Conservation (phyloP, 92 coral and sea anemone species). For the Montipora capitata region DNA sequence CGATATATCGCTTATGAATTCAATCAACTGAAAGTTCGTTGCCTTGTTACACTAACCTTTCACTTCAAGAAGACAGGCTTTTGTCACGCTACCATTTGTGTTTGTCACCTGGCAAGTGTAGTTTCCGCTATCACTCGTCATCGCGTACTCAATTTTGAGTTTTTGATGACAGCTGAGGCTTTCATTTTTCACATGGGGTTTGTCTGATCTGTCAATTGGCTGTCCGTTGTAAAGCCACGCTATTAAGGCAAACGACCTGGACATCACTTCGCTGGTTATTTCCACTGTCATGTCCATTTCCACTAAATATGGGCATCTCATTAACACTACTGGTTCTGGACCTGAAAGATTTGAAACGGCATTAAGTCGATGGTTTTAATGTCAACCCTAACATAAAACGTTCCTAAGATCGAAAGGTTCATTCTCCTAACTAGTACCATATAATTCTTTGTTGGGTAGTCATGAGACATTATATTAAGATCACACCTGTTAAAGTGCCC, state of each 20-base stretch:
- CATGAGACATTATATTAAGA: too few relatives aligned
- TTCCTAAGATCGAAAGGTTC: too few relatives aligned
- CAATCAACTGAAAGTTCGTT: too few relatives aligned
- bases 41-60: not conserved
- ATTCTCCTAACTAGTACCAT: too few relatives aligned
- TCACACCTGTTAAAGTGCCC: too few relatives aligned
- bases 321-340: not conserved
- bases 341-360: not conserved
- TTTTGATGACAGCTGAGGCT: slow-evolving; percentile 12
- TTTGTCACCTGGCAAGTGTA: slow-evolving; percentile 34
- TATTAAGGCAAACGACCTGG: slow-evolving; percentile 12
- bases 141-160: slow-evolving; percentile 16
- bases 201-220: not conserved
- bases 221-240: slow-evolving; percentile 29
- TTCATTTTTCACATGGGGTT: not conserved
- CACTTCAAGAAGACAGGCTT: slow-evolving; percentile 14
- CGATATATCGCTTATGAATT: too few relatives aligned
- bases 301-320: not conserved
- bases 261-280: slow-evolving; percentile 15
- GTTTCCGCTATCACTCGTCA: slow-evolving; percentile 7
- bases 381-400: too few relatives aligned
- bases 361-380: not conserved
- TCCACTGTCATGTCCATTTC: not conserved
- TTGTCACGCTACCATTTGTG: not conserved
- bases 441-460: too few relatives aligned